Base-by-base conservation (phyloP, 2,113 vertebrate genomes). In the Malurus elegans region DNA sequence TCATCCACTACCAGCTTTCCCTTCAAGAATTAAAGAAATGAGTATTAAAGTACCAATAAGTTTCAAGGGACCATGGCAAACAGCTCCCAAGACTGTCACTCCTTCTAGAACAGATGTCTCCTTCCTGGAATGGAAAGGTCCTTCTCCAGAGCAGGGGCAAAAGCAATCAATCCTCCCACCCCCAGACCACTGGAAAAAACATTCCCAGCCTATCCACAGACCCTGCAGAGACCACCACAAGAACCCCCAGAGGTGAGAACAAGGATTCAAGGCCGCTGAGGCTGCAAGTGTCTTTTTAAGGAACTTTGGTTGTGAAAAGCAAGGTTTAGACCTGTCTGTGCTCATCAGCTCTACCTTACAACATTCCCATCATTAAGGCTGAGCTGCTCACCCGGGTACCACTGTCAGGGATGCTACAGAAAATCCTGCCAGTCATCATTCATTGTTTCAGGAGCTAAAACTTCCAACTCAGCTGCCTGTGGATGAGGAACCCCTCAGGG, bases 281-380 rank as follows among this genome's bases (percentile, higher is more conserved):
- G 79, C 88, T 92, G 94, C 93, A 94, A 93, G 47, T 61, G 93
- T 83, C 92, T 89, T 95, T 94, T 88, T 91, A 95, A 97, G 97
- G 95, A 97, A 97, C 96, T 98, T 97, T 97, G 97, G 98, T 97
- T 97, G 85, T 51, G 64, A 95, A 94, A 97, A 93, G 93, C 80
- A 71, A 96, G 47, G 72, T 56, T 48, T 36, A 40, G 75, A 56
- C 2, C 1, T 23, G 71, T 16, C 80, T 69, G 65, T 70, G 26
- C 81, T 66, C 91, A 76, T n/a, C 82, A 28, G 3, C 64, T 64
- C 69, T 73, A 40, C 48, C 18, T 24, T 9, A 7, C 56, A 79
- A 69, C 14, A 36, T 5, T 64, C 80, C 69, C 57, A 6, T 6
- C 2, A 1, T 44, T 84, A 92, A 83, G 90, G 90, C 93, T 36